These are phyloP conservation scores for Tetragonisca angustula DNA, from an alignment of 2,888 invertebrate species.

Conservation along the genomic window DNA sequence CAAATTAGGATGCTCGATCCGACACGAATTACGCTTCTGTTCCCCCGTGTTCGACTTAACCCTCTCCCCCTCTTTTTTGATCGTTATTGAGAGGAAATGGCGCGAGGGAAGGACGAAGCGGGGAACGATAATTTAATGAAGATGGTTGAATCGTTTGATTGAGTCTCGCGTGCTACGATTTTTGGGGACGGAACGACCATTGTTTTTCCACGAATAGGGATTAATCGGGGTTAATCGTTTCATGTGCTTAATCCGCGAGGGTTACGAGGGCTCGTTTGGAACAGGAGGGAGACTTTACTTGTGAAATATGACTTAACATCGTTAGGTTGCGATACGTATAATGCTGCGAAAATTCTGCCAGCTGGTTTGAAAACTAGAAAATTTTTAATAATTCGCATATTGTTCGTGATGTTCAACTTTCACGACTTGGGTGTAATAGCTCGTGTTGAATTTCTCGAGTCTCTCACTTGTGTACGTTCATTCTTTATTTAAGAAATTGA, in stretches of 20 bases:
- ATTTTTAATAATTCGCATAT: no score
- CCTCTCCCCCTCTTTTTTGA: neutral
- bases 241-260: neutral
- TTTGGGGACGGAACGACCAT: neutral
- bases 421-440: no score
- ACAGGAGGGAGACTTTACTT: neutral
- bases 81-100: neutral
- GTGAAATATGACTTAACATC: neutral
- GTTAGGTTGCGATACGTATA: no score
- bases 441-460: no score
- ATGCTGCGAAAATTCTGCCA: no score
- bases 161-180: neutral
- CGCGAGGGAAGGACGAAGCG: neutral
- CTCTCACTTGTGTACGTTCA: no score
- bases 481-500: no score
- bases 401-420: no score
- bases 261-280: neutral
- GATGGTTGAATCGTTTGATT: neutral
- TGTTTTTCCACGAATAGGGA: neutral
- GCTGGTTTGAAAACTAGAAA: no score
- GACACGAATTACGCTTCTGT: neutral
- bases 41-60: slow-evolving; percentile 1
- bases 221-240: neutral
- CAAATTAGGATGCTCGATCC: slow-evolving; percentile 22
- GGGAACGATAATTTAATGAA: neutral